A percentile compares a stretch with the other conserved stretches of the same genome.
Conservation (phyloP, 2,113 vertebrate genomes). For the Chaenocephalus aceratus region DNA sequence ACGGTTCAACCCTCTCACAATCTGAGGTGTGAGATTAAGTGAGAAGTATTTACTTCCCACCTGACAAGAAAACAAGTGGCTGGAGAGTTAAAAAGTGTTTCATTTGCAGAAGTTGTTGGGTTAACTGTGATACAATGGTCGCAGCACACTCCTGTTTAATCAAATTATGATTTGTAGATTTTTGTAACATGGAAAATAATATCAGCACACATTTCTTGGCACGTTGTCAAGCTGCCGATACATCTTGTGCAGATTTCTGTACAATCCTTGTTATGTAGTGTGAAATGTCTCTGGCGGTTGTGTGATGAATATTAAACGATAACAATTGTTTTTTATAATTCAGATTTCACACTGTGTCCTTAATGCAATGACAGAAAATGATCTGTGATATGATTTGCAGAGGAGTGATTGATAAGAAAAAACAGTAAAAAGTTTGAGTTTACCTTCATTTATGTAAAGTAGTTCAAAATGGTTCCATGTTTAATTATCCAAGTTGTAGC, state of each 20-base stretch:
- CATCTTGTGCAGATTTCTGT: not conserved
- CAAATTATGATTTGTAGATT: not conserved
- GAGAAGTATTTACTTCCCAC: conserved; percentile 68
- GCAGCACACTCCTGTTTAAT: not conserved
- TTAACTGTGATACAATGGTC: not conserved
- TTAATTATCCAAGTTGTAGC: not conserved
- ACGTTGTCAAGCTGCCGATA: not conserved
- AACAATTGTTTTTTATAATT: not conserved
- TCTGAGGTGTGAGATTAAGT: conserved; percentile 72
- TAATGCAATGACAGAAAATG: not conserved
- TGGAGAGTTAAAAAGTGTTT: conserved; percentile 21
- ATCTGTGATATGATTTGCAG: not conserved
- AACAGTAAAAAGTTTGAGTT: too few relatives aligned
- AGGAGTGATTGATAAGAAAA: too few relatives aligned
- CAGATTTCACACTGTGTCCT: not conserved
- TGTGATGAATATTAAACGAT: not conserved
- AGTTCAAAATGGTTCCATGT: not conserved
- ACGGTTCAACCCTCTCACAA: conserved; percentile 55
- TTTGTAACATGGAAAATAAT: not conserved
- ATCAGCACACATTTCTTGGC: not conserved
- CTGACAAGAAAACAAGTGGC: conserved; percentile 42
- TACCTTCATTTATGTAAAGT: not conserved
- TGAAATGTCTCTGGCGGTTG: not conserved
- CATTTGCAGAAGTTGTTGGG: conserved; percentile 31
- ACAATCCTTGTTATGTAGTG: conserved; percentile 1